Evolutionary conservation across 2,797 vertebrate genomes (phyloP), one percentile per base, ranked within the genome.

Genomic region (Eremophila alpestris): DNA sequence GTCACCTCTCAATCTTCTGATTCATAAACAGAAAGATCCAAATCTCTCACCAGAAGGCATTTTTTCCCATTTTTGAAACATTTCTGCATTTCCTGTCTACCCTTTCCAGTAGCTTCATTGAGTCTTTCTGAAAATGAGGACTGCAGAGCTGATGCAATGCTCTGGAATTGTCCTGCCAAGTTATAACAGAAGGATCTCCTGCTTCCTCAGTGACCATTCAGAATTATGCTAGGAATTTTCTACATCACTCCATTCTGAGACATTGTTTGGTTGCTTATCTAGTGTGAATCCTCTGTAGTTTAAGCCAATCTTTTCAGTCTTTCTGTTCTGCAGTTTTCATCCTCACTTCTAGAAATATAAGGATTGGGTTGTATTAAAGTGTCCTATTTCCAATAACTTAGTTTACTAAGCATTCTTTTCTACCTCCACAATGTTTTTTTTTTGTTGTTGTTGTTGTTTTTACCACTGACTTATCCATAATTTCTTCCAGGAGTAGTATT

Each of bases 21-120:
- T 59, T 91, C 85, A 84, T 94, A 95, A 96, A 92, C 63, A 88
- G 85, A 84, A 92, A 93, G 93, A 92, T 56, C 94, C 80, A 93
- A 92, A 93, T 93, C 80, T 95, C 77, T 82, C 80, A 90, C 70
- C 60, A 84, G 80, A 82, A 94, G 83, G 80, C 49, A 77, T 84
- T 87, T 95, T 90, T 51, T 67, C 59, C 80, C 7, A 1, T 76
- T 90, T 87, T 90, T 64, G 46, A 90, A 83, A 74, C 9, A 76
- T 40, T 90, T 86, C 51, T 79, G 36, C 38, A 32, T 85, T 91
- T 83, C 19, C 16, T 55, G 11, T 83, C 68, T 73, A 34, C n/a
- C 9, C 3, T 86, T 38, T 91, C 48, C 45, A 46, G 49, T n/a
- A 79, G 26, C 23, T 87, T 41, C 45, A 34, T 30, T 43, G 30